Evolutionary conservation across 2,888 invertebrate species (phyloP).

Genomic region (Torymus texanus): DNA sequence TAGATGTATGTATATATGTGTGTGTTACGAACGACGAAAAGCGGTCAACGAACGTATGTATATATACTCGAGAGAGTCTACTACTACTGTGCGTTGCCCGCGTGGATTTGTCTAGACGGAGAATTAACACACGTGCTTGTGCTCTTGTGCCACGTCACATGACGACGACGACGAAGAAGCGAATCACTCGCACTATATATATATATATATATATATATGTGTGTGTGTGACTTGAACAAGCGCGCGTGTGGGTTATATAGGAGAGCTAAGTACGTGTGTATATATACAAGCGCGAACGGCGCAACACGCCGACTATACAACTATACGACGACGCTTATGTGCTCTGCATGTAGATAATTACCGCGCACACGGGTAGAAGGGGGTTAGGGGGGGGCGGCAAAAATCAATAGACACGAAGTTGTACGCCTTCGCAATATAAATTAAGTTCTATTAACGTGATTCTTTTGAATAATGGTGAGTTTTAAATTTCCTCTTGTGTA

Average conservation of each 20-base stretch:
- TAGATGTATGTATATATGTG: no score
- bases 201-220: neutral
- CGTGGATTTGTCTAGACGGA: conserved; percentile 55
- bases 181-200: no score
- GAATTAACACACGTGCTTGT: conserved; percentile 51
- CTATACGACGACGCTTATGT: conserved; percentile 37
- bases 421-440: conserved; percentile 56
- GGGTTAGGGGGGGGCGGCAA: conserved; percentile 44
- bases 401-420: conserved; percentile 56
- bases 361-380: neutral
- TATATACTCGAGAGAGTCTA: conserved; percentile 28
- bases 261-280: neutral
- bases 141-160: conserved; percentile 25
- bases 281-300: neutral
- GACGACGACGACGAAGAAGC: neutral
- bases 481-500: conserved; percentile 46
- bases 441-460: conserved; percentile 57
- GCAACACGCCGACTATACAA: conserved; percentile 1
- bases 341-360: conserved; percentile 56
- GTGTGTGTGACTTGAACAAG: neutral
- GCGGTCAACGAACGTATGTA: neutral
- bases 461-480: conserved; percentile 54
- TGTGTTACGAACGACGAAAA: conserved; percentile 14
- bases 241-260: neutral
- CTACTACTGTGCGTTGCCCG: conserved; percentile 47